Evolutionary conservation across 2,888 invertebrate genomes (phyloP).

Genomic region (Lasioglossum oenotherae): DNA sequence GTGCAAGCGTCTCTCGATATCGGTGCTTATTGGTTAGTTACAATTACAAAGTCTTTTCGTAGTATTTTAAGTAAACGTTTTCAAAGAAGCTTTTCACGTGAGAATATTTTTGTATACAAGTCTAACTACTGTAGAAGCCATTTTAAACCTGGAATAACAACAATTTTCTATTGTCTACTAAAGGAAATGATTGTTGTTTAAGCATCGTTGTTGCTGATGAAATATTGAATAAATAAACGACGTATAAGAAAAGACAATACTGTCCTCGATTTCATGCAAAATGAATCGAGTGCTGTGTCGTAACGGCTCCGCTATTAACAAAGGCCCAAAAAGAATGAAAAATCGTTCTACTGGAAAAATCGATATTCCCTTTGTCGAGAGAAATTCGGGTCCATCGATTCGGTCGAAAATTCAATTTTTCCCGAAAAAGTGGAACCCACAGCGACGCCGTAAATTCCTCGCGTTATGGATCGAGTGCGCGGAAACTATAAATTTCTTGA

Average conservation of each 20-base stretch:
- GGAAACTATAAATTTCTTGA: conserved; percentile 17
- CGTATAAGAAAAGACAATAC: neutral
- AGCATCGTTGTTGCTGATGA: no score
- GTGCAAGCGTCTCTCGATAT: neutral
- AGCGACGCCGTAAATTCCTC: neutral
- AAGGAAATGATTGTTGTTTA: neutral
- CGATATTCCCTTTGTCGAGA: conserved; percentile 3
- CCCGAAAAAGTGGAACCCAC: neutral
- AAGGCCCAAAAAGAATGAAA: neutral
- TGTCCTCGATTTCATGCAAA: conserved; percentile 7
- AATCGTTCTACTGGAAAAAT: neutral
- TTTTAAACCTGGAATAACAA: no score
- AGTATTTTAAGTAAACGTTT: neutral
- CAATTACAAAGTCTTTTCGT: neutral
- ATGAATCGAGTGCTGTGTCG: neutral
- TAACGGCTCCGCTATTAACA: neutral
- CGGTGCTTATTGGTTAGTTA: neutral
- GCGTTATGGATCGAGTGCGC: neutral
- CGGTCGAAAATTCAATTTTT: neutral
- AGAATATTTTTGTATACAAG: neutral
- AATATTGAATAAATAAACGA: no score
- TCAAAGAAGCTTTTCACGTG: neutral
- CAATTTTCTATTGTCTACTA: no score
- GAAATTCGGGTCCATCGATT: neutral
- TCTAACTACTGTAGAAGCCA: no score